Evolutionary conservation across 2,888 invertebrate species (phyloP), one percentile per base, ranked within the genome.

Genomic region (Lymantria dispar): DNA sequence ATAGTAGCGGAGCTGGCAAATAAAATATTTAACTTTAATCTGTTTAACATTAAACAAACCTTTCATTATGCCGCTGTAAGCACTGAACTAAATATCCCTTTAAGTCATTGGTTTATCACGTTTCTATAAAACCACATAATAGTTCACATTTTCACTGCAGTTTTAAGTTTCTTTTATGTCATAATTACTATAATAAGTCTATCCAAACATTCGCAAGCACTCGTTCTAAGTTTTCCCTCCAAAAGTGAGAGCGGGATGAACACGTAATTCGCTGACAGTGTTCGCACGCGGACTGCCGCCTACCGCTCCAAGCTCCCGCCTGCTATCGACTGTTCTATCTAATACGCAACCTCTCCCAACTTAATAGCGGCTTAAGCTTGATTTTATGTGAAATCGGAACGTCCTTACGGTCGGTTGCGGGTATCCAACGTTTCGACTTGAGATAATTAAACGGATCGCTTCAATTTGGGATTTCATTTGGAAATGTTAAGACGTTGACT

Each of bases 141-240:
- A 47, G 22, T 42, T 29, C 40, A 14, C 13, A 43, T 22, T 45
- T 52, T 13, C 80, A 82, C 81, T 74, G 70, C 72, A 74, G 64
- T 71, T 71, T 72, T 74, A 60, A 60, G 53, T 30, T 52, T 36
- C 54, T 50, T 42, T 2, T 12, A 42, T n/a, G 11, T 29, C 10
- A 42, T 29, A 2, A 42, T 29, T 7, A 5, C n/a, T 11, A 40
- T 30, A 40, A 39, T 53, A 54, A 46, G 50, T 52, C 48, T 51
- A 60, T 13, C 47, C 37, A 7, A 39, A 50, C 54, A 68, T 63
- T 54, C 52, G 51, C 53, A n/a, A 54, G 43, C 42, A 45, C n/a
- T 64, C 76, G 72, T 60, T 69, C 61, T 67, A 87, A 87, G 76
- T 87, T 87, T 87, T 85, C 83, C 85, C 83, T 80, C 83, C 82